phyloP scores from a whole-genome alignment of 2,797 vertebrate species.

The Sebastolobus altivelis region DNA sequence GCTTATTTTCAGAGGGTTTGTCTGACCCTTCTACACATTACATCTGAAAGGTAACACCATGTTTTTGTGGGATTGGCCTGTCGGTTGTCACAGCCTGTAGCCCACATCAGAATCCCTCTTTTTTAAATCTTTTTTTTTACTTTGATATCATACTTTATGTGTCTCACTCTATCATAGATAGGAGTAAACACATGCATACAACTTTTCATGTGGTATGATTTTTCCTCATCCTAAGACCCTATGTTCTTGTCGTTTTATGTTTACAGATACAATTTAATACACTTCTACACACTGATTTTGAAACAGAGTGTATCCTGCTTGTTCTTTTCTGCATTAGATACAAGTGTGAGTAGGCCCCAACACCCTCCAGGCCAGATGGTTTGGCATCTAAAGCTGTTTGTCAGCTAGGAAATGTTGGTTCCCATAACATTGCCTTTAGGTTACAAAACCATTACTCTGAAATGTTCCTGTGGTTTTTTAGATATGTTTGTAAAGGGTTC shows the following conservation, averaged over 20 bases:
- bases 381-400: neutral
- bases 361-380: neutral
- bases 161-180: neutral
- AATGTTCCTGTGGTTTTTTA: neutral
- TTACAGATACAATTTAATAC: neutral
- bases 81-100: neutral
- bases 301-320: neutral
- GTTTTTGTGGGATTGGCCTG: neutral
- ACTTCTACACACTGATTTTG: neutral
- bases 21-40: neutral
- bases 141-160: constrained; percentile 3
- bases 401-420: neutral
- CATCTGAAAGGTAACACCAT: neutral
- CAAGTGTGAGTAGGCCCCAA: neutral
- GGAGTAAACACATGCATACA: neutral
- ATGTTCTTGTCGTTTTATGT: neutral
- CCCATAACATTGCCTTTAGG: neutral
- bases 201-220: neutral
- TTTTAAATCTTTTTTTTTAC: neutral
- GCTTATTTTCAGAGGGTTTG: constrained; percentile 1
- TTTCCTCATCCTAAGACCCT: neutral
- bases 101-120: neutral
- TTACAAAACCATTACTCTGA: neutral
- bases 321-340: neutral
- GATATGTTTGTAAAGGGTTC: neutral